Evolutionary conservation across 2,113 vertebrate genomes (phyloP).

Genomic region (Bambusicola thoracicus): DNA sequence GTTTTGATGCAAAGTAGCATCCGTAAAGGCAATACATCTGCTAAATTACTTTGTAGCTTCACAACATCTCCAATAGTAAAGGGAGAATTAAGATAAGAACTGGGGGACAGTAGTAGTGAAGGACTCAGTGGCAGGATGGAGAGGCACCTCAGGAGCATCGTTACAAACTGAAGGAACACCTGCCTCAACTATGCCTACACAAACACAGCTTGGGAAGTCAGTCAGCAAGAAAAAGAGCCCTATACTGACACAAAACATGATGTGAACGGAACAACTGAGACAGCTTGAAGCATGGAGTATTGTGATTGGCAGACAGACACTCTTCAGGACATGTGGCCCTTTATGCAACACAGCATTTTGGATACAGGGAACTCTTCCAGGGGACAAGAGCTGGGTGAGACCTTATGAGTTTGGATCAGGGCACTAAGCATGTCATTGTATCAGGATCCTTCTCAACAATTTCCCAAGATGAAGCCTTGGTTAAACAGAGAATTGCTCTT

Average conservation of each 20-base stretch:
- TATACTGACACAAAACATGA: background rate
- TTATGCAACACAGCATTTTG: background rate
- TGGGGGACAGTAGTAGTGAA: background rate
- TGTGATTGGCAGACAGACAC: background rate
- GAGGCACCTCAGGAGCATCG: background rate
- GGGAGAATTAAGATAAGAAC: background rate
- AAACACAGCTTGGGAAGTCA: background rate
- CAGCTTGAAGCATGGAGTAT: background rate
- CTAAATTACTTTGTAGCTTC: background rate
- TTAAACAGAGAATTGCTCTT: background rate
- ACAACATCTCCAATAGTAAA: background rate
- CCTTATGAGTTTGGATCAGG: background rate
- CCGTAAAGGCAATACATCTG: background rate
- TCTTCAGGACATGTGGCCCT: background rate
- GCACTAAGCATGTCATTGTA: rapidly evolving
- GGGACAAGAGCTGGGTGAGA: background rate
- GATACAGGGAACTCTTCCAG: background rate
- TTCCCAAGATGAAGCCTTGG: background rate
- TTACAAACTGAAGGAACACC: background rate
- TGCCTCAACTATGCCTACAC: background rate
- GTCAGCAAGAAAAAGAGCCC: background rate
- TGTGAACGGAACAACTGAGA: background rate
- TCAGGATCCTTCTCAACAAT: background rate
- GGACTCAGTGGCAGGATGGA: background rate
- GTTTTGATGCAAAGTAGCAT: background rate